Base-by-base conservation (phyloP, 2,113 vertebrate genomes). In the Brachypteracias leptosomus region DNA sequence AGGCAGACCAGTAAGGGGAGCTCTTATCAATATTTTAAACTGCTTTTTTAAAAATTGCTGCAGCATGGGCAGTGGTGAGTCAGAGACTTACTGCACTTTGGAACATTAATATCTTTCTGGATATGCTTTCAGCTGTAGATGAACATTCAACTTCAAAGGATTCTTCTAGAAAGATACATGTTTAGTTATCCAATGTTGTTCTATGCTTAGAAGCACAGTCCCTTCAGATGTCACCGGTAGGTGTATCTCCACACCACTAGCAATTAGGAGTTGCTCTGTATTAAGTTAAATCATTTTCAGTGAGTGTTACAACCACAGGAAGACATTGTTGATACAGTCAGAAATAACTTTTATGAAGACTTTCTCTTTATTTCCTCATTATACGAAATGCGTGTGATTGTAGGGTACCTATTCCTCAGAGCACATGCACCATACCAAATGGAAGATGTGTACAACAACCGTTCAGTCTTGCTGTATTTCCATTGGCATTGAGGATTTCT, bases 1-100 rank as follows among this genome's bases (percentile, higher is more conserved):
- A 66, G 11, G 19, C 49, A 49, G 38, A 82, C 96, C 98, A 96
- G 84, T 58, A 97, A 97, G 94, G 66, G 97, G 97, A 88, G 96
- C 97, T 96, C 97, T 96, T 77, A 68, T 5, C 96, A 90, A 65
- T 63, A 73, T 84, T 90, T 91, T 94, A 61, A 90, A 57, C 52
- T 77, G 24, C 47, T 77, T 38, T 92, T 51, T 84, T 40, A 44
- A 92, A 36, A n/a, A 57, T 17, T 29, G 11, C 67, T 71, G 35
- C 67, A 46, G 25, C 8, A 0, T 51, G 46, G 16, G 22, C n/a
- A 66, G 1, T n/a, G 31, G 9, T 62, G 33, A 16, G 29, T 82
- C 13, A 28, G 38, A 74, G 81, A 67, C 42, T 42, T 88, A 42
- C 3, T 0, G 0, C 58, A 15, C 10, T 51, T 58, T 81, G 54